These are phyloP conservation scores for Drosophila ustulata DNA, from an alignment of 2,888 invertebrate genomes.

Conservation along the genomic window DNA sequence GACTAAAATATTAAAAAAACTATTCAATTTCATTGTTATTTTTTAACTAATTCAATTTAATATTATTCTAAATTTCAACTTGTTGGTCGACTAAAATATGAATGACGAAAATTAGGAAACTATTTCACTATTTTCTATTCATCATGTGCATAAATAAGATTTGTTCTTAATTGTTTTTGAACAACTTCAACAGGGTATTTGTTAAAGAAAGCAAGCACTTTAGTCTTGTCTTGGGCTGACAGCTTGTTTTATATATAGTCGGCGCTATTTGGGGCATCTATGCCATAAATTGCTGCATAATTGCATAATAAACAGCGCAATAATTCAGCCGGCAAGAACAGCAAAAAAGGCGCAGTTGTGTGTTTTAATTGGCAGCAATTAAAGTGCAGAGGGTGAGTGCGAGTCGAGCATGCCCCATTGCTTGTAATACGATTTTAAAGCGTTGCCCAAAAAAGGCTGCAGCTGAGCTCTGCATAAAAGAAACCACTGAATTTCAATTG, in stretches of 20 bases:
- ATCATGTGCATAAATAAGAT: no score
- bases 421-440: constrained; percentile 13
- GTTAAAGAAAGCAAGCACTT: background rate
- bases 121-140: no score
- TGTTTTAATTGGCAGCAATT: no score
- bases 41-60: no score
- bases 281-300: constrained; percentile 1
- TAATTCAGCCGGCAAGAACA: background rate
- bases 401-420: background rate
- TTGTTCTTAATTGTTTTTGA: no score
- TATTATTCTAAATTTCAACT: no score
- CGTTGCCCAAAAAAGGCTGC: constrained; percentile 33
- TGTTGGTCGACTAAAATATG: no score
- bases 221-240: background rate
- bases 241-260: background rate
- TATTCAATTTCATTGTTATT: no score
- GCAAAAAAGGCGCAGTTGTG: background rate
- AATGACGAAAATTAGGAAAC: no score
- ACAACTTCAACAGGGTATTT: background rate
- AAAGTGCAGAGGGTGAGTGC: constrained; percentile 10
- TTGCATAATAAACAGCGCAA: background rate
- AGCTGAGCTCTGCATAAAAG: constrained; percentile 48
- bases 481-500: constrained; percentile 78
- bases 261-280: background rate
- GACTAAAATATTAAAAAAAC: no score